Evolutionary conservation across 37 sponge, comb jelly and placozoan genomes (phyloP), one percentile per base, ranked within the genome.

Genomic region (Crambe crambe): DNA sequence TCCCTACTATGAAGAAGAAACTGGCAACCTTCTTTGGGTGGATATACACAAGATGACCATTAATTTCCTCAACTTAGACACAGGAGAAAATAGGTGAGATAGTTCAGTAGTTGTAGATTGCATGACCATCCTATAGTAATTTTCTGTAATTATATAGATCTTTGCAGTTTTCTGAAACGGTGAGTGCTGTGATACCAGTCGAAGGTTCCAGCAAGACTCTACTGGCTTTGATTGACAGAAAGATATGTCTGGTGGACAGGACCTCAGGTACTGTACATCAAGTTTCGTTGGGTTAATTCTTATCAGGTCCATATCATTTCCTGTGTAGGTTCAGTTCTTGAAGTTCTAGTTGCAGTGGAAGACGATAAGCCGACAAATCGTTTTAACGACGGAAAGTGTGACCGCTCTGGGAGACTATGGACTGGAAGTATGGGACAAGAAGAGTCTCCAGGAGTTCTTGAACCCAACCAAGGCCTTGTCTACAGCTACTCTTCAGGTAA

Each of bases 301-400:
- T n/a, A n/a, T n/a, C n/a, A n/a, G n/a, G n/a, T n/a, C n/a, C n/a
- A n/a, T n/a, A n/a, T n/a, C n/a, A n/a, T n/a, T n/a, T n/a, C n/a
- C n/a, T n/a, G n/a, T 3, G 10, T 29, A 73, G 74, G 56, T 1
- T 36, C 34, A 4, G 35, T 73, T 20, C 22, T 20, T 73, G 74
- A 29, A 30, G 74, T 31, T 21, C 57, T 76, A 37, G 23, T 1
- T 42, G 12, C 35, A 6, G 67, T 79, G 42, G 68, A 57, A 30
- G 47, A 64, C 5, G 70, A 40, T 42, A 70, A 70, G 42, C 58
- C 67, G 23, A 31, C 47, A 25, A 90, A 73, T 69, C 71, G 86
- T 1, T 85, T 79, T 8, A 90, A 90, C 51, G 90, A 90, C 68
- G 86, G 64, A 25, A 90, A 85, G 42, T 84, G 86, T 63, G 90